Percentiles rank a stretch among this genome's conserved stretches.
Evolutionary conservation across 37 sponge, comb jelly and placozoan species (phyloP).

Genomic region (Amphimedon queenslandica): DNA sequence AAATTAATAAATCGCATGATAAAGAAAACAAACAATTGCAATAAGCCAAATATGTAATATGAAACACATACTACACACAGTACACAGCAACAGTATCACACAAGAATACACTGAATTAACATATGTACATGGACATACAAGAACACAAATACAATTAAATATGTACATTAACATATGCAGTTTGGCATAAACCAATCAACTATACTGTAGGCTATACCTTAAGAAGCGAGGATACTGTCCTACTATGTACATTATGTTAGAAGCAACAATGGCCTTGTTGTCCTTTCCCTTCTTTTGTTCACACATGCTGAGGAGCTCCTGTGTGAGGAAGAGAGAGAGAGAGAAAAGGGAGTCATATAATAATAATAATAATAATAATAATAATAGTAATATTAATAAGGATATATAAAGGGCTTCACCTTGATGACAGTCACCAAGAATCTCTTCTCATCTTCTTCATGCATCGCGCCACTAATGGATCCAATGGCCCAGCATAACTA

Average conservation of each 20-base stretch:
- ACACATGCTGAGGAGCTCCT: constrained; percentile 90
- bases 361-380: no score
- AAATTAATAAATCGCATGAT: background rate
- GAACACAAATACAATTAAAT: no score
- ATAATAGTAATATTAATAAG: no score
- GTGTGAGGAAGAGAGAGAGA: background rate
- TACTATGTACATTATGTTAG: constrained; percentile 99
- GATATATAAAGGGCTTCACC: no score
- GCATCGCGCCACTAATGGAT: constrained; percentile 99
- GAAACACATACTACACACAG: no score
- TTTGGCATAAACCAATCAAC: no score
- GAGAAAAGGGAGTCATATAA: background rate
- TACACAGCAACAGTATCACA: no score
- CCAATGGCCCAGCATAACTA: constrained; percentile 99
- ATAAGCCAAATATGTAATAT: no score
- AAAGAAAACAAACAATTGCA: no score
- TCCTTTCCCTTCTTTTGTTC: constrained; percentile 98
- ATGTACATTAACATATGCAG: background rate
- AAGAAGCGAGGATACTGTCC: constrained; percentile 98
- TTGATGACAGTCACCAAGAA: constrained; percentile 98
- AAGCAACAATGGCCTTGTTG: constrained; percentile 98
- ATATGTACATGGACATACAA: no score
- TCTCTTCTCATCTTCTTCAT: constrained; percentile 98
- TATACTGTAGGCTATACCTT: constrained; percentile 32
- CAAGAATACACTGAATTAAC: no score